Evolutionary conservation across 2,797 vertebrate species (phyloP).

Genomic region (Muscicapa striata): DNA sequence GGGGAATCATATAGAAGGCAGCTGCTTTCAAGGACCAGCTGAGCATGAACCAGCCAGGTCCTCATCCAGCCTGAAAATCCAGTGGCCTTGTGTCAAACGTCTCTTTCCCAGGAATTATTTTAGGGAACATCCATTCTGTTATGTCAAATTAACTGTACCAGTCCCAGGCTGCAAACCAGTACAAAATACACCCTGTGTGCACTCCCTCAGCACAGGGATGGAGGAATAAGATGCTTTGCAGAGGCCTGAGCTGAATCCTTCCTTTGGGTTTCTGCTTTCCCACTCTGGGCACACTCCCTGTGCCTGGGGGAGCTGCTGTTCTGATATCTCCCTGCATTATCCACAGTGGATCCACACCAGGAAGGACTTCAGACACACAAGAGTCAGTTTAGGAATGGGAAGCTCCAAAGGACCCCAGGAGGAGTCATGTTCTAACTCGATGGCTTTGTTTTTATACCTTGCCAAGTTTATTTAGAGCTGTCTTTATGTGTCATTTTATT

Average conservation of each 20-base stretch:
- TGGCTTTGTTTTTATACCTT: neutral
- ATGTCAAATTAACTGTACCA: neutral
- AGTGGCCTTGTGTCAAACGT: neutral
- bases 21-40: neutral
- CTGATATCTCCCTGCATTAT: neutral
- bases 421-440: neutral
- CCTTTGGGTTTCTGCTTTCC: neutral
- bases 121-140: neutral
- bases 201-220: neutral
- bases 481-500: neutral
- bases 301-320: accelerated
- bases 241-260: neutral
- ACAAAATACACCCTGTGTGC: neutral
- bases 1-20: neutral
- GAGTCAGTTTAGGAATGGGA: neutral
- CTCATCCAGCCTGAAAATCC: neutral
- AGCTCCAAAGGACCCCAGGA: neutral
- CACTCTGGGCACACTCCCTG: neutral
- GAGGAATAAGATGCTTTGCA: neutral
- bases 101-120: neutral
- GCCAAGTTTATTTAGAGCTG: neutral
- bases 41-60: neutral
- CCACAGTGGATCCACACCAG: neutral
- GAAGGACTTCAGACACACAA: neutral
- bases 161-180: neutral